Base-by-base conservation (phyloP, 1,140 invertebrate genomes). In the Stratiolaelaps scimitus region DNA sequence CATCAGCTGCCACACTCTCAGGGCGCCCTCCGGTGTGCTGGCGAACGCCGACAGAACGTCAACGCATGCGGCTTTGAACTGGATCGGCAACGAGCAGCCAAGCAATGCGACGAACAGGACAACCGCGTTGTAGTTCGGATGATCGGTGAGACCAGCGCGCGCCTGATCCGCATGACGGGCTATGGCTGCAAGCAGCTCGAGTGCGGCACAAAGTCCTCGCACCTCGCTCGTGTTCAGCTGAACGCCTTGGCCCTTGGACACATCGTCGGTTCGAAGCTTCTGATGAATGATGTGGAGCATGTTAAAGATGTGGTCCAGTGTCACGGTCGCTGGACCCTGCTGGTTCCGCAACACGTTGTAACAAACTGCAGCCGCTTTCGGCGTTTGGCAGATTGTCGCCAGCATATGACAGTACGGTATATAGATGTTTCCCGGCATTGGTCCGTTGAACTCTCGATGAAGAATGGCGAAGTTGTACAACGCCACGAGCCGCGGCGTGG, bases 41-140 rank as follows among this genome's bases (percentile, higher is more conserved):
- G 84, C 83, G 40, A 94, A 77, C 0, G 87, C 83, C 0, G 86
- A 83, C 23, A 94, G 76, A 0, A 87, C 85, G 44, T 78, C 72
- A 0, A 90, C 76, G 23, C 93, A 76, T 70, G 88, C 84, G 0
- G 87, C 85, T 78, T 95, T 95, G 1, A 95, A 76, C 0, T 80
- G 76, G 26, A 91, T 81, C 1, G 89, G 86, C 67, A 93, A 83
- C 45, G 86, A 84, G 73, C 90, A 94, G 66, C 84, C 82, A 0
- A 92, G 81, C 34, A 95, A 76, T 53, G 90, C 86, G 64, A 92
- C 81, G 47, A 92, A 76, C 44, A 86, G 80, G 64, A 83, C 82
- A 15, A 90, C 75, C 0, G 87, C 83, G 64, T 85, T 81, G 88
- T 89, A 93, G 67, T 83, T 84, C 47, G 86, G 81, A 74, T 90